Conservation (phyloP, 2,797 vertebrate species). For the Tachyglossus aculeatus region DNA sequence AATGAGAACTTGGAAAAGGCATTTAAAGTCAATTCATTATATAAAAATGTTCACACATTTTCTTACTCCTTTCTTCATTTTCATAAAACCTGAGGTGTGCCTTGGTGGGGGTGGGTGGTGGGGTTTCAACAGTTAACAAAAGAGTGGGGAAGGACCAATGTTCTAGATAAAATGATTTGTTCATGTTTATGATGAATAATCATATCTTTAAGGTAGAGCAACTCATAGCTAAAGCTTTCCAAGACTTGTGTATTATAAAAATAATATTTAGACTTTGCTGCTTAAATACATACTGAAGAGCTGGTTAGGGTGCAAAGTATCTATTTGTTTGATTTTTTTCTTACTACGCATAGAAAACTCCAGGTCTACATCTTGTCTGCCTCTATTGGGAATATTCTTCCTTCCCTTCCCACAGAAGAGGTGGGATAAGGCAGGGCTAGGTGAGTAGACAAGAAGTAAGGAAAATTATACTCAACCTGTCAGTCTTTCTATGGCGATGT, state of each 20-base stretch:
- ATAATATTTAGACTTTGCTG: constrained; percentile 17
- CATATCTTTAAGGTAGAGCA: constrained; percentile 1
- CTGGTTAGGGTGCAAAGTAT: neutral
- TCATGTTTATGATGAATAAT: neutral
- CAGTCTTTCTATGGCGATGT: too few species aligned
- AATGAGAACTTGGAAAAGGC: neutral
- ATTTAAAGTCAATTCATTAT: neutral
- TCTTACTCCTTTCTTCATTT: constrained; percentile 22
- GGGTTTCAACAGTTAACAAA: too few species aligned
- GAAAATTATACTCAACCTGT: too few species aligned
- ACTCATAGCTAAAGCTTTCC: neutral
- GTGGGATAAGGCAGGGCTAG: too few species aligned
- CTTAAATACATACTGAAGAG: constrained; percentile 4
- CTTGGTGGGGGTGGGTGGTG: too few species aligned
- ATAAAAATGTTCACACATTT: neutral
- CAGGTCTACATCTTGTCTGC: too few species aligned
- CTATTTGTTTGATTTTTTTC: too few species aligned
- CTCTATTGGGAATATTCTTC: too few species aligned
- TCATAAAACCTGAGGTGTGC: neutral
- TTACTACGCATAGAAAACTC: too few species aligned
- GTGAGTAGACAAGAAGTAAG: too few species aligned
- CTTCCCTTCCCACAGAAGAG: too few species aligned
- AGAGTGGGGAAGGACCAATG: constrained; percentile 21
- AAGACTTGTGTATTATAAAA: constrained; percentile 29
- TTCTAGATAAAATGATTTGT: neutral